Conservation (phyloP, 2,888 invertebrate species). For the Augiades crinisus region DNA sequence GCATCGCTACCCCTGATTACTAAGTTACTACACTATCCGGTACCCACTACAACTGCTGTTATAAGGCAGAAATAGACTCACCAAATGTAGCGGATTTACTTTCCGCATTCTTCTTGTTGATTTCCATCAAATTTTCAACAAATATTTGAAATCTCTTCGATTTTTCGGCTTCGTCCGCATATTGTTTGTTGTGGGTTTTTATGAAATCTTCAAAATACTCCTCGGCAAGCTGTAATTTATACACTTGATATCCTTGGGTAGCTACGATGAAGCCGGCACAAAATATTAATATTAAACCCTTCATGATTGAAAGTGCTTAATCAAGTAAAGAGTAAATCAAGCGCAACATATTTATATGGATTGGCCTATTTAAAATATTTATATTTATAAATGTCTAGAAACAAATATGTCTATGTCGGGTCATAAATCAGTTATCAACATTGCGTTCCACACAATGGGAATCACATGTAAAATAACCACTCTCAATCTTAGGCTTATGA, state of each 20-base stretch:
- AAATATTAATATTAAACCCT: background rate
- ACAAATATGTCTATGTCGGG: background rate
- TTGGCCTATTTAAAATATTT: background rate
- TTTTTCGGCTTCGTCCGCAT: conserved; percentile 3
- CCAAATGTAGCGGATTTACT: background rate
- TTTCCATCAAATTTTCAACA: background rate
- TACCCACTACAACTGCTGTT: too few species aligned
- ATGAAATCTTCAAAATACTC: conserved; percentile 11
- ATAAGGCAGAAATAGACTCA: too few species aligned
- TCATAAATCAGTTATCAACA: background rate
- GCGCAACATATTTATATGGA: background rate
- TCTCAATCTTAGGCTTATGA: too few species aligned
- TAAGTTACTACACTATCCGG: too few species aligned
- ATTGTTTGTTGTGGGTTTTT: conserved; percentile 2
- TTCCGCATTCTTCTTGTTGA: conserved; percentile 2
- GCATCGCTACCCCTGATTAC: too few species aligned
- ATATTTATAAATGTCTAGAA: background rate
- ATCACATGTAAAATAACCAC: too few species aligned
- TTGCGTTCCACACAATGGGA: too few species aligned
- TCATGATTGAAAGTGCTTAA: background rate
- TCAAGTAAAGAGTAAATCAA: background rate
- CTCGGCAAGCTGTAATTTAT: background rate
- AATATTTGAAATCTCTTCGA: conserved; percentile 12
- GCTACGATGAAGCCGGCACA: background rate
- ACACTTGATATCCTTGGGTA: background rate